Evolutionary conservation across 2,797 vertebrate genomes (phyloP), one percentile per base, ranked within the genome.

Genomic region (Typhlichthys subterraneus): DNA sequence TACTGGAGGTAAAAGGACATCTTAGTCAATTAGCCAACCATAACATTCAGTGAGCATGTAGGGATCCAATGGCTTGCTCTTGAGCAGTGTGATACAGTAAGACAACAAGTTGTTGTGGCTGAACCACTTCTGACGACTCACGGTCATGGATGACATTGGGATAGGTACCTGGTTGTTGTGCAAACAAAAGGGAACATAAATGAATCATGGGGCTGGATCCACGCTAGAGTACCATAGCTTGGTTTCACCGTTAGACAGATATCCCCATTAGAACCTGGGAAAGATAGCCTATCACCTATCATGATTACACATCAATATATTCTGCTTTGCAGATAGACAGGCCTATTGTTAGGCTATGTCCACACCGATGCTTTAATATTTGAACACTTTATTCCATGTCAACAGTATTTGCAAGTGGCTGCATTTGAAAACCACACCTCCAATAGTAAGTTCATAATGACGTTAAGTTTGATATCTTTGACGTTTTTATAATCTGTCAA

Each of bases 231-330:
- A 23, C 0, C 5, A 12, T 14, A 57, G 45, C 13, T 29, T 42
- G 4, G 38, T 31, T 17, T 2, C n/a, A 19, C 50, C 63, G 46
- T n/a, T 29, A 70, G 45, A 52, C 15, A 45, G 12, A 6, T 38
- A 38, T 46, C 55, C 58, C 62, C 11, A 55, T 46, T 54, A 17
- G 12, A 12, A n/a, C 29, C 62, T 13, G 14, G 19, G 45, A 48
- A 7, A 47, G n/a, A 38, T 59, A 13, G 46, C 23, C 62, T 38
- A 29, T 31, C 12, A 57, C 48, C 15, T 45, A 63, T 23, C 55
- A 12, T 45, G 11, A 61, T 17, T 53, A 14, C 19, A 52, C 42
- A 56, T 12, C 6, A 29, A 53, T 53, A 55, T 38, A 33, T 38
- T 42, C 33, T 31, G 23, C n/a, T 56, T 45, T 57, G 14, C 38